Evolutionary conservation across 2,113 vertebrate species (phyloP), one percentile per base, ranked within the genome.

Genomic region (Sclerurus mexicanus): DNA sequence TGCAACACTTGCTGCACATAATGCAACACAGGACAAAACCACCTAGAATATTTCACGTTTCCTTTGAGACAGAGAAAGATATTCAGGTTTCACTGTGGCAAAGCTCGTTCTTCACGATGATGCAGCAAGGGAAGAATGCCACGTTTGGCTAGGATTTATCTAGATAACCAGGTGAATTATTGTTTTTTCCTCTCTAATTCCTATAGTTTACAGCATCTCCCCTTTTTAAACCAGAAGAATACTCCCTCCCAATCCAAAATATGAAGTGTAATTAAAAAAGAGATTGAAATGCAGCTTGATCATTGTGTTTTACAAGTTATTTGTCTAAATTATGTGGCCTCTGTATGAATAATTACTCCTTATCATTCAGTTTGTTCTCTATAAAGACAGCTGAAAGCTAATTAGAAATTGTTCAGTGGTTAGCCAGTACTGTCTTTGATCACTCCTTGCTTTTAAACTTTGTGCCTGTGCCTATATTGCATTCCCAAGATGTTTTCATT

Each of bases 401-500:
- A 96, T 94, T 96, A 96, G 92, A 93, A 95, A 90, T 91, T 94
- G 84, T 95, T 92, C 80, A 42, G 83, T 68, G 80, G 62, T 96
- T 93, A 93, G 80, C 72, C 72, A 86, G 60, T 25, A 20, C 66
- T 81, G 73, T 49, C 90, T 96, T 96, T 96, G 93, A 96, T 96
- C 93, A 95, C 33, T 81, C 64, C 80, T 85, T 92, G 49, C 86
- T 93, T 96, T 90, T 93, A 90, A 92, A 68, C 31, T 94, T 82
- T 92, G 58, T 93, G 62, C 58, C 42, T 87, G 69, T 82, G 92
- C 66, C 83, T 24, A 1, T 53, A 46, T 69, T 85, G 69, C 92
- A 92, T 97, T 96, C 88, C 69, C 96, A 93, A 93, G 80, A 92
- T 92, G 78, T 87, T 96, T 96, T 85, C 83, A 76, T 94, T 90